Conservation (phyloP, 2,888 invertebrate species). For the Apodemia zela region DNA sequence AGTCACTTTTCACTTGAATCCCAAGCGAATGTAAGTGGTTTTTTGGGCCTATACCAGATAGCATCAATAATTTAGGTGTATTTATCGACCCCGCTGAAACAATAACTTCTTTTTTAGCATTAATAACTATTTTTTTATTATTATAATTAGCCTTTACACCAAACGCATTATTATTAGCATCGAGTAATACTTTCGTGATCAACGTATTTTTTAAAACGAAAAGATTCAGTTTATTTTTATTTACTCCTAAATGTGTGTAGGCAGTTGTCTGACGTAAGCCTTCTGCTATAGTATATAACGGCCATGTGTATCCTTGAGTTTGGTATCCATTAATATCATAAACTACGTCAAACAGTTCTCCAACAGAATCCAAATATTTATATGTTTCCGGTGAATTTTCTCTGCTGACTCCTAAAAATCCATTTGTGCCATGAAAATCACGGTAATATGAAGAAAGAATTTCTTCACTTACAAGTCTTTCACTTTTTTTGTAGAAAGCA, state of each 20-base stretch:
- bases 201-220: slow-evolving; percentile 40
- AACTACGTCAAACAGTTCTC: slow-evolving; percentile 40
- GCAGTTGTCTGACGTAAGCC: slow-evolving; percentile 43
- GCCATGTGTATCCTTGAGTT: slow-evolving; percentile 42
- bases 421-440: slow-evolving; percentile 36
- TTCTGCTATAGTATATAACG: slow-evolving; percentile 39
- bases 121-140: slow-evolving; percentile 32
- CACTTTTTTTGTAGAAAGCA: slow-evolving; percentile 38
- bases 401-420: slow-evolving; percentile 36
- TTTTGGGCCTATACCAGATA: slow-evolving; percentile 48
- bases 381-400: slow-evolving; percentile 27
- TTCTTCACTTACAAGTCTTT: slow-evolving; percentile 33
- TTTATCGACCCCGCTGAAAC: slow-evolving; percentile 46
- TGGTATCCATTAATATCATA: slow-evolving; percentile 43
- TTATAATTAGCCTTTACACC: slow-evolving; percentile 36
- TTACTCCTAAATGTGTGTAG: slow-evolving; percentile 37
- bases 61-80: slow-evolving; percentile 44
- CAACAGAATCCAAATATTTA: slow-evolving; percentile 41
- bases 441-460: slow-evolving; percentile 31
- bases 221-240: slow-evolving; percentile 39
- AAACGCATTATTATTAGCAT: slow-evolving; percentile 40
- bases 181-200: slow-evolving; percentile 27
- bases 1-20: slow-evolving; percentile 40
- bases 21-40: slow-evolving; percentile 37
- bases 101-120: slow-evolving; percentile 43